phyloP scores from a whole-genome alignment of 2,113 vertebrate species.

The Dicerorhinus sumatrensis region DNA sequence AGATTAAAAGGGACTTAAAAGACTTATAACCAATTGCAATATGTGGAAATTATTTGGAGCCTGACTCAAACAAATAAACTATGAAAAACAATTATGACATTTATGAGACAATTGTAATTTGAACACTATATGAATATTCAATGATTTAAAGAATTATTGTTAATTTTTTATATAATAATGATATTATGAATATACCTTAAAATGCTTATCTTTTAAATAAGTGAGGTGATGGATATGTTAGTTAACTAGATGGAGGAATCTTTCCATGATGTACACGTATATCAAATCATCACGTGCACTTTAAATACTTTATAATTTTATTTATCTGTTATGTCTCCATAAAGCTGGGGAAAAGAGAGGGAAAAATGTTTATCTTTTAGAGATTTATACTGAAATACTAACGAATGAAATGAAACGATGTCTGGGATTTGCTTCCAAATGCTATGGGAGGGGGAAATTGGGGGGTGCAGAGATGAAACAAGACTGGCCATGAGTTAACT shows the following conservation, averaged over 20 bases:
- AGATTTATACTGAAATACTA: neutral
- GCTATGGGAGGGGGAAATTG: neutral
- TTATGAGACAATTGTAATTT: neutral
- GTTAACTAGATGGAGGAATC: neutral
- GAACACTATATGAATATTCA: neutral
- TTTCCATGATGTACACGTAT: neutral
- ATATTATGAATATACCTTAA: neutral
- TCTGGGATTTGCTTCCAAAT: neutral
- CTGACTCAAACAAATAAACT: conserved; percentile 13
- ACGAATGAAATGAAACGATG: neutral
- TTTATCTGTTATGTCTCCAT: neutral
- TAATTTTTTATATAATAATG: neutral
- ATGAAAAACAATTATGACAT: neutral
- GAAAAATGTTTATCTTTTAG: neutral
- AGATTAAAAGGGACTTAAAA: conserved; percentile 27
- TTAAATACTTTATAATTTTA: neutral
- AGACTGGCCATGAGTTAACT: neutral
- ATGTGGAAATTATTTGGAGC: neutral
- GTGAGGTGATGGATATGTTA: neutral
- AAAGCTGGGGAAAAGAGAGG: neutral
- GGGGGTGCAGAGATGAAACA: neutral
- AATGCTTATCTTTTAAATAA: neutral
- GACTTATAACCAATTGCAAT: neutral
- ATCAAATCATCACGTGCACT: neutral
- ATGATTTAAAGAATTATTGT: neutral